A percentile compares a stretch with the other conserved stretches of the same genome.
Conservation (phyloP, 2,113 vertebrate genomes). For the Petaurus breviceps region DNA sequence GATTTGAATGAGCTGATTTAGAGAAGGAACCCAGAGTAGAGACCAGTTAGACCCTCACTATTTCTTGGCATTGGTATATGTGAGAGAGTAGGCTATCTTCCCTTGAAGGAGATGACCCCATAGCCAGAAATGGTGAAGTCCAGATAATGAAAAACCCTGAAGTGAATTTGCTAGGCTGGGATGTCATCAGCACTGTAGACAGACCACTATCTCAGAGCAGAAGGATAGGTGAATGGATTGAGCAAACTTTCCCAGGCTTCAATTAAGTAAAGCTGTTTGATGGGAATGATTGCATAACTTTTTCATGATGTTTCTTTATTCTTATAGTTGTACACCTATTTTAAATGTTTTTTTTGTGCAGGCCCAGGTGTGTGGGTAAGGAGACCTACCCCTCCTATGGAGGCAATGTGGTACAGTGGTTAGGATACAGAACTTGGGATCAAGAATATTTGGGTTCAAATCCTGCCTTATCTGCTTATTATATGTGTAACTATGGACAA, state of each 20-base stretch:
- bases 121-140: background rate
- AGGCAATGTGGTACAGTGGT: background rate
- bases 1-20: background rate
- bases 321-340: background rate
- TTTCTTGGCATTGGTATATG: background rate
- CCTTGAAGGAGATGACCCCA: background rate
- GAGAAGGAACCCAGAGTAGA: background rate
- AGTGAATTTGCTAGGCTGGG: background rate
- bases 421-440: background rate
- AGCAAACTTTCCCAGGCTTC: background rate
- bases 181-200: background rate
- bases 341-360: background rate
- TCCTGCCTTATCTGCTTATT: background rate
- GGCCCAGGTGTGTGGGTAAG: background rate
- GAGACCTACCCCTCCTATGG: background rate
- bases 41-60: background rate
- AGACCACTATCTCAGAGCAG: background rate
- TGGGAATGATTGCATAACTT: background rate
- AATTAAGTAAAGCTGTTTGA: background rate
- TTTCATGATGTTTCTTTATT: background rate
- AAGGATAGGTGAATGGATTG: background rate
- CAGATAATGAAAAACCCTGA: background rate
- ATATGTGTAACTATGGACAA: background rate
- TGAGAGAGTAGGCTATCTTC: background rate
- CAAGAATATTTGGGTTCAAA: background rate